phyloP scores from a whole-genome alignment of 1,140 invertebrate species.

The Campoletis sonorensis region DNA sequence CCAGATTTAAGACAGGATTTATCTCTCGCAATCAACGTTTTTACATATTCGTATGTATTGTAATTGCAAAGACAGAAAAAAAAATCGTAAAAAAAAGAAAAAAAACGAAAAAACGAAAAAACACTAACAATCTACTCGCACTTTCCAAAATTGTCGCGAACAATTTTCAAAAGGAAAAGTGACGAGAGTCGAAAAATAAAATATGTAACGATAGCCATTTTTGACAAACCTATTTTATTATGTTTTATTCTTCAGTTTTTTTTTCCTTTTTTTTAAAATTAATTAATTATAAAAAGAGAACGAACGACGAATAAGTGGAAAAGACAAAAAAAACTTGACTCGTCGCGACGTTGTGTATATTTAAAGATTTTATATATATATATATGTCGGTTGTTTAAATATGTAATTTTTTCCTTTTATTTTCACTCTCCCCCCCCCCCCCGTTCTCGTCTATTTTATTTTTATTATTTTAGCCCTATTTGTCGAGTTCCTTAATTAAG shows the following conservation, averaged over 20 bases:
- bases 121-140: too few relatives aligned
- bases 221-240: not conserved
- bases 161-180: not conserved
- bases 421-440: too few relatives aligned
- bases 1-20: conserved; percentile 51
- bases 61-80: conserved; percentile 37
- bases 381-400: too few relatives aligned
- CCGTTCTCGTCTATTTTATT: not conserved
- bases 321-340: too few relatives aligned
- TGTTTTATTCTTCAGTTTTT: not conserved
- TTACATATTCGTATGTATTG: conserved; percentile 20
- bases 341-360: too few relatives aligned
- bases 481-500: not conserved
- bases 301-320: too few relatives aligned
- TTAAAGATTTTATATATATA: too few relatives aligned
- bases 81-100: conserved; percentile 54
- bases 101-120: too few relatives aligned
- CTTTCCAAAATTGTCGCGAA: conserved; percentile 64
- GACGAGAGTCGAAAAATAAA: conserved; percentile 41
- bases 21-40: conserved; percentile 45
- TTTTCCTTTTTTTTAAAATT: not conserved
- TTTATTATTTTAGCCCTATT: not conserved
- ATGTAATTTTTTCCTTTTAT: too few relatives aligned
- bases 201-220: not conserved
- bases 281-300: too few relatives aligned